Conservation (phyloP, 2,113 vertebrate genomes). For the Indicator maculatus region DNA sequence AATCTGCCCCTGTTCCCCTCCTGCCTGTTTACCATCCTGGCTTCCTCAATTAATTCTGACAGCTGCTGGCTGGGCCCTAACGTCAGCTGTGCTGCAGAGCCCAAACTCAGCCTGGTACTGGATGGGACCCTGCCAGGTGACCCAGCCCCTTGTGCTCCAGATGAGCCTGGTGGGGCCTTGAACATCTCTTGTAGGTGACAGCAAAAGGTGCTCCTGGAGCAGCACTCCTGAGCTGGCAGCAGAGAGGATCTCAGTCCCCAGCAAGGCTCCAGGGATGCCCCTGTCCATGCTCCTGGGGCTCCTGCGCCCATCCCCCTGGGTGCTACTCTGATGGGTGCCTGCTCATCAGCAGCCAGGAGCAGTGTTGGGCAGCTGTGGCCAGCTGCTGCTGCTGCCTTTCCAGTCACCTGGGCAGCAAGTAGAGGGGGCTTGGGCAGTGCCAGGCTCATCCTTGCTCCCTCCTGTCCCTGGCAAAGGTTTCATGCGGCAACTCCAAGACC, state of each 20-base stretch:
- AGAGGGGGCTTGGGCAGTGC: not conserved
- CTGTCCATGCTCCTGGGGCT: accelerated
- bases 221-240: accelerated
- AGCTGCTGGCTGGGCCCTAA: conserved; percentile 65
- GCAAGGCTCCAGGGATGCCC: accelerated
- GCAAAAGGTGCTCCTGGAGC: accelerated
- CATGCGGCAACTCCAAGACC: accelerated
- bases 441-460: accelerated
- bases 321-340: not conserved
- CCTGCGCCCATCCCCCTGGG: accelerated
- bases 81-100: not conserved
- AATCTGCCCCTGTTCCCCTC: conserved; percentile 45
- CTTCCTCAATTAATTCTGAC: conserved; percentile 68
- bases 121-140: not conserved
- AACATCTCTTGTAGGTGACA: not conserved
- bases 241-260: not conserved
- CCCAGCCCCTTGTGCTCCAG: accelerated
- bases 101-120: not conserved
- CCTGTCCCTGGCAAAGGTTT: accelerated
- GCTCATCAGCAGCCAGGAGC: not conserved
- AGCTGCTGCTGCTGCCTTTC: not conserved
- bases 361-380: accelerated
- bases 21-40: not conserved
- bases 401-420: not conserved
- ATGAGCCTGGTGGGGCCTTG: accelerated